Percentiles rank a stretch among this genome's conserved stretches.
These are phyloP conservation scores for Torymus tubicola DNA, from an alignment of 2,888 invertebrate genomes.

Conservation along the genomic window DNA sequence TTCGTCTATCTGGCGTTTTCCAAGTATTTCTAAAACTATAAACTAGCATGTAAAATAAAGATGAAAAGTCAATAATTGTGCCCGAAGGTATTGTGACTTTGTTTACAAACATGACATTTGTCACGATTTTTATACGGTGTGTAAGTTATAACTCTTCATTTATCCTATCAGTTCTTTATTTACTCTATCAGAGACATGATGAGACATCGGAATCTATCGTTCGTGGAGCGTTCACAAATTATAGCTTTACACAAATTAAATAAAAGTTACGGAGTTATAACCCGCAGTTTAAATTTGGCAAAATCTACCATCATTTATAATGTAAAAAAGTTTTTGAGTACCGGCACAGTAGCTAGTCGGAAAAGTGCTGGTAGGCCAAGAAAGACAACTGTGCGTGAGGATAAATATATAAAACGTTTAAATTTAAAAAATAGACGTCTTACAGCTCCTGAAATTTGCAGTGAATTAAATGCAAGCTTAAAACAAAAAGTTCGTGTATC, in stretches of 20 bases:
- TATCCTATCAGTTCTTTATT: not conserved
- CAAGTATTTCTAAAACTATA: not conserved
- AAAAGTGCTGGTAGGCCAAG: too few species aligned
- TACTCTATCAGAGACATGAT: not conserved
- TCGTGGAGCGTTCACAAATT: not conserved
- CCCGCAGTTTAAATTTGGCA: not conserved
- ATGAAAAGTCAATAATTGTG: not conserved
- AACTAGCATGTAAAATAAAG: constrained; percentile 1
- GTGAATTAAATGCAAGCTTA: too few species aligned
- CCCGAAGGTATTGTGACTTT: not conserved
- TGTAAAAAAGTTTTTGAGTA: too few species aligned
- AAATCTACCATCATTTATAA: too few species aligned
- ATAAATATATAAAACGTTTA: too few species aligned
- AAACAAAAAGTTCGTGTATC: too few species aligned
- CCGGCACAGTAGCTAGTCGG: too few species aligned
- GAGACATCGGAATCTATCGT: not conserved
- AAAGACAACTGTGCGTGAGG: too few species aligned
- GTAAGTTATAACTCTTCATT: not conserved
- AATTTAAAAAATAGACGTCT: too few species aligned
- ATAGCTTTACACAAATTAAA: not conserved
- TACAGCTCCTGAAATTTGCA: too few species aligned
- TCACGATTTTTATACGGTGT: not conserved
- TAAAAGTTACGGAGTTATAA: not conserved
- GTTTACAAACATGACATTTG: not conserved
- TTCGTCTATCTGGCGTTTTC: not conserved